phyloP scores from a whole-genome alignment of 2,113 vertebrate species.

The Petrocephalus zakoni region DNA sequence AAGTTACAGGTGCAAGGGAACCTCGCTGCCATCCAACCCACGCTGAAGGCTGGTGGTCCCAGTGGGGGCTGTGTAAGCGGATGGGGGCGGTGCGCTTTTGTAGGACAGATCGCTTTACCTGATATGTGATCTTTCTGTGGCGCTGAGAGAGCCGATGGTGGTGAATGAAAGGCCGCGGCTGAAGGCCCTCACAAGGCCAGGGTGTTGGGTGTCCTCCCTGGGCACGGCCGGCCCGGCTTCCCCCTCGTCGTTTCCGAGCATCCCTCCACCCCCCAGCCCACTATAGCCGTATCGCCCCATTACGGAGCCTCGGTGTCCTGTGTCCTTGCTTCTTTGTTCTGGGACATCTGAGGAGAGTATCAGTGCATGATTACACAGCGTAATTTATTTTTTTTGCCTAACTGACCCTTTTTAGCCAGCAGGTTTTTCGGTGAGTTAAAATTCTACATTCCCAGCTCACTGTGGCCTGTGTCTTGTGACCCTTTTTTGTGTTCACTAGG shows the following conservation, averaged over 20 bases:
- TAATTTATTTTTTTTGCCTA: neutral
- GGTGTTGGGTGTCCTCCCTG: neutral
- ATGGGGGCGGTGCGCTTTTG: neutral
- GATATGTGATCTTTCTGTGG: neutral
- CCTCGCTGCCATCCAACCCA: neutral
- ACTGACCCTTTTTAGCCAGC: neutral
- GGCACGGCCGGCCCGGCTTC: neutral
- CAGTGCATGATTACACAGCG: neutral
- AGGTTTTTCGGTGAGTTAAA: neutral
- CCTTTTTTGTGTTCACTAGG: too few species aligned
- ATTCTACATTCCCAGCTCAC: neutral
- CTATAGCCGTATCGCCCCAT: neutral
- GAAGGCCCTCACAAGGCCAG: neutral
- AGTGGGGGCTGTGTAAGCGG: too few species aligned
- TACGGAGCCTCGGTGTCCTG: neutral
- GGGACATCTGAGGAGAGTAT: neutral
- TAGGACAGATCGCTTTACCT: neutral
- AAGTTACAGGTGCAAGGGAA: neutral
- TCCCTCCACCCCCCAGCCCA: neutral
- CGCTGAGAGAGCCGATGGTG: neutral
- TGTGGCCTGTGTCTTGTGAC: too few species aligned
- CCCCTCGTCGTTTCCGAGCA: neutral
- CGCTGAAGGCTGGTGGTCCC: neutral
- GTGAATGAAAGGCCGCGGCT: neutral
- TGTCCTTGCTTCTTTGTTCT: neutral